A percentile compares a stretch with the other conserved stretches of the same genome.
Conservation (phyloP, 2,797 vertebrate species). For the Galaxias olidus region DNA sequence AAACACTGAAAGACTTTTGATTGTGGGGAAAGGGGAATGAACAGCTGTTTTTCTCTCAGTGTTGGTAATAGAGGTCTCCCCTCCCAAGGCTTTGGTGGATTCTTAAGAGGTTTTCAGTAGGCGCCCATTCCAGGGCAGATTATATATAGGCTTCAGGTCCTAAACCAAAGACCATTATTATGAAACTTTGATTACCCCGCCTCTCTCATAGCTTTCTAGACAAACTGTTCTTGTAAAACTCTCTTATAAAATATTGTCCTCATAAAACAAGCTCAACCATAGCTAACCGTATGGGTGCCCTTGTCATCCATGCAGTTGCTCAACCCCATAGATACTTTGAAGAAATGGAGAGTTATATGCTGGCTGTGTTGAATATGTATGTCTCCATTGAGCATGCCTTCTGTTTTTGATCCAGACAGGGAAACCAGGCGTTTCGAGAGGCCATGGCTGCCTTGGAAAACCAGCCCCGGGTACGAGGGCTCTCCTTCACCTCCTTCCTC, state of each 20-base stretch:
- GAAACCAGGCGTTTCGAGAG: constrained; percentile 87
- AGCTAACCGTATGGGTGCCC: too few species aligned
- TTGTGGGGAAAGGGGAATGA: neutral
- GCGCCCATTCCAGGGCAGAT: constrained; percentile 35
- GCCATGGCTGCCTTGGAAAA: constrained; percentile 84
- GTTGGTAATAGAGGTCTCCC: neutral
- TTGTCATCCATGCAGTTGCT: too few species aligned
- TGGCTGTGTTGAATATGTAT: neutral
- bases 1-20: too few species aligned
- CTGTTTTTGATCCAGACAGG: constrained; percentile 77
- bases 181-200: neutral
- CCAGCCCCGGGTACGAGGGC: constrained; percentile 85
- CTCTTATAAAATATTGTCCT: too few species aligned
- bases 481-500: constrained; percentile 94
- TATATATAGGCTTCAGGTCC: constrained; percentile 24
- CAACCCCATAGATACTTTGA: too few species aligned
- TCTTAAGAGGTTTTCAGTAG: constrained; percentile 27
- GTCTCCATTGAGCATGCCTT: neutral
- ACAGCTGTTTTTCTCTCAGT: neutral
- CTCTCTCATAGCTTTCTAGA: neutral
- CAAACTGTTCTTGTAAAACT: neutral
- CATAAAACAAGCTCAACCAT: too few species aligned
- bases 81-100: neutral
- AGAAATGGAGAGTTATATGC: neutral
- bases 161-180: constrained; percentile 29